Evolutionary conservation across 2,113 vertebrate species (phyloP), one percentile per base, ranked within the genome.

Genomic region (Halichoeres trimaculatus): DNA sequence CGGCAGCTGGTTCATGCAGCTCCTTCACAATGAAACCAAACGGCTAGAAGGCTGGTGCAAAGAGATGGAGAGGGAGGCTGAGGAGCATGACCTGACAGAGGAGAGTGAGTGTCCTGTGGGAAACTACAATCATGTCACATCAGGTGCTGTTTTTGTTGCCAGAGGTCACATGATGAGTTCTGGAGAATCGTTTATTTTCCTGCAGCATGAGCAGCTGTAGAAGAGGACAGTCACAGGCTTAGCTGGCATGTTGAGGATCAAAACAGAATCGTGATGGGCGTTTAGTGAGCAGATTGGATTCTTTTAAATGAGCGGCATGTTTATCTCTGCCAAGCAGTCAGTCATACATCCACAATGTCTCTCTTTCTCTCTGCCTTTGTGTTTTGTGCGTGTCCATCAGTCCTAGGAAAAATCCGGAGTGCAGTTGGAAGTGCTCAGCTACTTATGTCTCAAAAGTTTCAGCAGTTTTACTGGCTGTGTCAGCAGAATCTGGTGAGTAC

Each of bases 381-480:
- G 5, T 68, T 8, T 75, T 74, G 11, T 80, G 30, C 52, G 34
- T 80, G 63, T 80, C 41, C 43, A 70, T 76, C 91, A 99, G 98
- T 96, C 91, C 94, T 99, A 80, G 98, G 98, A 60, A 99, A 99
- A 86, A 99, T 99, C 90, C 91, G 97, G 88, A 99, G 98, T 85
- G 98, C 98, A 0, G 97, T 99, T 72, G 98, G 98, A 86, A 99
- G 98, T 6, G 98, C 98, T 67, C 98, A 99, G 92, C 95, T 99
- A 50, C 95, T 99, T 53, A 99, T 99, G 97, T 98, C 98, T 74
- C 98, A 99, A 94, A 99, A 99, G 90, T 99, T 99, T 93, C 97
- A 99, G 93, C 98, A 99, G 85, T 99, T 99, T 93, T 99, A 98
- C 86, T 99, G 98, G 97, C 95, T 99, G 45, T 99, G 98, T 94